A percentile compares a stretch with the other conserved stretches of the same genome.
Conservation (phyloP, 2,113 vertebrate species). For the Leucosticte australis region DNA sequence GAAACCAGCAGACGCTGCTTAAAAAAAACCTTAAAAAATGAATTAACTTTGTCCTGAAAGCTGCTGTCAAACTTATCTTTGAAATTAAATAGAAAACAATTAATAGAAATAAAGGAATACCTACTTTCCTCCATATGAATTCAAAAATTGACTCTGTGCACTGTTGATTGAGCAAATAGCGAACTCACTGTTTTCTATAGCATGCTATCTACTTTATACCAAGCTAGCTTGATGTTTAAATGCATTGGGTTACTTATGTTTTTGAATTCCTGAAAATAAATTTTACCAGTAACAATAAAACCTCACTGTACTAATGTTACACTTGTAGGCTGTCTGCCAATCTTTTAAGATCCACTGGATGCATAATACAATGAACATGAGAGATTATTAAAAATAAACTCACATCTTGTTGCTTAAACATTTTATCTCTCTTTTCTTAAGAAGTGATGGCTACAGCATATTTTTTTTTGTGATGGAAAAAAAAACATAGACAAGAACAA, state of each 20-base stretch:
- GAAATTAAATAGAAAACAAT: not conserved
- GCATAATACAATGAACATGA: not conserved
- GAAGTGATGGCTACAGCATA: not conserved
- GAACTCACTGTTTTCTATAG: not conserved
- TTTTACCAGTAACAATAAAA: not conserved
- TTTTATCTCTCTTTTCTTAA: not conserved
- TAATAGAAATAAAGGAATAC: not conserved
- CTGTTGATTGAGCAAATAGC: not conserved
- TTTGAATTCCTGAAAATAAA: not conserved
- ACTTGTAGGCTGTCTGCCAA: not conserved
- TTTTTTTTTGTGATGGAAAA: not conserved
- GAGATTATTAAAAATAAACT: slow-evolving; percentile 29
- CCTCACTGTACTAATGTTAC: not conserved
- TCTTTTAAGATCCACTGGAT: not conserved
- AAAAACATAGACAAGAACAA: not conserved
- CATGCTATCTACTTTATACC: not conserved
- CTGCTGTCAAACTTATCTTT: not conserved
- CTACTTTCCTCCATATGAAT: not conserved
- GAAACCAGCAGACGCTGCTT: not conserved
- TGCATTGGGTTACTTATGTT: not conserved
- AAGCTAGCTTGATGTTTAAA: not conserved
- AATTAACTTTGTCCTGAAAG: not conserved
- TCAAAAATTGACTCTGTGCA: not conserved
- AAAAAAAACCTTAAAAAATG: not conserved
- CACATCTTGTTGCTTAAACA: not conserved